Base-by-base conservation (phyloP, 2,797 vertebrate species). In the Poeciliopsis gracilis region DNA sequence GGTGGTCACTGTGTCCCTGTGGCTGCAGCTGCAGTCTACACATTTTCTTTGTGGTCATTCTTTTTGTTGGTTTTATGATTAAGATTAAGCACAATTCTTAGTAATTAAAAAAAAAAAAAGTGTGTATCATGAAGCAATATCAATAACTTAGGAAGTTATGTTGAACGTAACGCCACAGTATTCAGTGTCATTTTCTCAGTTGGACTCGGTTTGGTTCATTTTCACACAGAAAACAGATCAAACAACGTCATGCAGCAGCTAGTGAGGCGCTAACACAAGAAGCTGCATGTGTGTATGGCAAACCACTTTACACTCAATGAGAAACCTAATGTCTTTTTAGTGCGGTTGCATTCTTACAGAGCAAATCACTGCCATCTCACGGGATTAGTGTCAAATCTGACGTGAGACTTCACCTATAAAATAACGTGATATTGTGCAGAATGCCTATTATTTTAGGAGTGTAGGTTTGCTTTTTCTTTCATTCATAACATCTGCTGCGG, bases 351-450 rank as follows among this genome's bases (percentile, higher is more conserved):
- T 90, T 81, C 80, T 87, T 86, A 76, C 81, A 84, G 75, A 87
- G 82, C 82, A 87, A 61, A 83, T 78, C 71, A 90, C 88, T 88
- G 87, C 87, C 83, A 84, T 85, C 75, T 85, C 81, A 86, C 81
- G 80, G 55, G 0, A 53, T 46, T 11, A 72, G 70, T 80, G 82
- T 86, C 83, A 75, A 53, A 75, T 85, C 75, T 77, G 41, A 80
- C 45, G 45, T 81, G 75, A 88, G 78, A 88, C 79, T 75, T 75
- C 83, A 75, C 78, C 81, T 84, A 73, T 88, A 82, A 91, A 82
- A 89, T 84, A 77, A 79, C 80, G 75, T 83, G 74, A 83, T 80
- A 76, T 84, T 87, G 55, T 90, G 91, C 92, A 84, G 84, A 86
- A 84, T 90, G 87, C 87, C 83, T 72, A 71, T 36, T 45, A 75